Evolutionary conservation across 2,888 invertebrate genomes (phyloP).

Genomic region (Pheosia tremula): DNA sequence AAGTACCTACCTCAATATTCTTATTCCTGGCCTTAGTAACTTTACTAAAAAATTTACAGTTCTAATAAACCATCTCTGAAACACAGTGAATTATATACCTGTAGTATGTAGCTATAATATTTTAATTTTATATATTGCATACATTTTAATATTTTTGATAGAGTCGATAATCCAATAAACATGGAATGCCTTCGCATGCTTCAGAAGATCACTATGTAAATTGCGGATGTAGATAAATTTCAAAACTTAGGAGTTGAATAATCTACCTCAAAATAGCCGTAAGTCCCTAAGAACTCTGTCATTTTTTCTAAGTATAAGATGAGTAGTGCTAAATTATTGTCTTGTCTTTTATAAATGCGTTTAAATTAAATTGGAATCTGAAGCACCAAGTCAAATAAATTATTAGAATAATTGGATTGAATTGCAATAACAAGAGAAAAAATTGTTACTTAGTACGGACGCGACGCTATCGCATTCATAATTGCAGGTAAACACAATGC

Average conservation of each 20-base stretch:
- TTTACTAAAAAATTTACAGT: no score
- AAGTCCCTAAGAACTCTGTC: no score
- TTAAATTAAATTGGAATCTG: background rate
- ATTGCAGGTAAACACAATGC: constrained; percentile 28
- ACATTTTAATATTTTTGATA: constrained; percentile 10
- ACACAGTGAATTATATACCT: no score
- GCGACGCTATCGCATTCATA: constrained; percentile 18
- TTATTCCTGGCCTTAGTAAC: no score
- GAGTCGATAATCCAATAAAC: constrained; percentile 8
- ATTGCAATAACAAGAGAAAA: no score
- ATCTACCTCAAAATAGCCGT: background rate
- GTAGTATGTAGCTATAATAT: no score
- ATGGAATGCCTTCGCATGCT: background rate
- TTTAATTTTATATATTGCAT: no score
- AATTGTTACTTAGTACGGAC: background rate
- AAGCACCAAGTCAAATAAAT: background rate
- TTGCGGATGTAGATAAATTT: background rate
- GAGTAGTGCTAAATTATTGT: no score
- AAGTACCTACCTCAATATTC: no score
- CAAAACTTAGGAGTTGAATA: constrained; percentile 2
- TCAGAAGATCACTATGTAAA: constrained; percentile 2
- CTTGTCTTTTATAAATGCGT: background rate
- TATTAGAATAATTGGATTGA: background rate
- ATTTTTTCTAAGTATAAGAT: no score
- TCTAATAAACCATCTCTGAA: no score